Conservation (phyloP, 2,888 invertebrate genomes). For the Coenonympha glycerion region DNA sequence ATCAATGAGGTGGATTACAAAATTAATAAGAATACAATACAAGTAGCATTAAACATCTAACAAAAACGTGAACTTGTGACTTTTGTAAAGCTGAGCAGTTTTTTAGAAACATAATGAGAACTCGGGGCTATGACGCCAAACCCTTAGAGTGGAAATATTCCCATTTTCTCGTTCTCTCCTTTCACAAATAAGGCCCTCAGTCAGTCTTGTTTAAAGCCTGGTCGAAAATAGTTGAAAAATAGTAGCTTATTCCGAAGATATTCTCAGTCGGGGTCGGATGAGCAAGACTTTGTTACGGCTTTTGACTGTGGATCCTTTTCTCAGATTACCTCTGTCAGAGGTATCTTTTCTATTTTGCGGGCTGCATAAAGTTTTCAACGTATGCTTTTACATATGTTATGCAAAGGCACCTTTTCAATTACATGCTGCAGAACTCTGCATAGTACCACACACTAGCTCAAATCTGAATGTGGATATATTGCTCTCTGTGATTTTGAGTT, state of each 20-base stretch:
- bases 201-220: conserved; percentile 15
- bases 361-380: conserved; percentile 14
- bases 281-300: conserved; percentile 16
- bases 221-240: conserved; percentile 16
- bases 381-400: conserved; percentile 5
- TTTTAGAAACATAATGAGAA: conserved; percentile 8
- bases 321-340: conserved; percentile 17
- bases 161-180: conserved; percentile 12
- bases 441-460: background rate
- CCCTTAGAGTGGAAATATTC: conserved; percentile 10
- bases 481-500: too few relatives aligned
- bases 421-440: background rate
- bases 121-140: conserved; percentile 4
- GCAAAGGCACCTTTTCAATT: conserved; percentile 3
- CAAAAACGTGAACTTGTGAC: background rate
- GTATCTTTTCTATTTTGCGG: conserved; percentile 13
- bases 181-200: conserved; percentile 18
- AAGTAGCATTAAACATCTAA: too few relatives aligned
- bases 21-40: too few relatives aligned
- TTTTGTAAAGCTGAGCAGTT: background rate
- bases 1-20: too few relatives aligned
- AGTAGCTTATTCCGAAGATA: conserved; percentile 14
- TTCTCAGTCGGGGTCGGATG: conserved; percentile 5
- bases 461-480: background rate
- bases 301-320: conserved; percentile 22